phyloP scores from a whole-genome alignment of 1,140 invertebrate species.

The Drosophila pandora region DNA sequence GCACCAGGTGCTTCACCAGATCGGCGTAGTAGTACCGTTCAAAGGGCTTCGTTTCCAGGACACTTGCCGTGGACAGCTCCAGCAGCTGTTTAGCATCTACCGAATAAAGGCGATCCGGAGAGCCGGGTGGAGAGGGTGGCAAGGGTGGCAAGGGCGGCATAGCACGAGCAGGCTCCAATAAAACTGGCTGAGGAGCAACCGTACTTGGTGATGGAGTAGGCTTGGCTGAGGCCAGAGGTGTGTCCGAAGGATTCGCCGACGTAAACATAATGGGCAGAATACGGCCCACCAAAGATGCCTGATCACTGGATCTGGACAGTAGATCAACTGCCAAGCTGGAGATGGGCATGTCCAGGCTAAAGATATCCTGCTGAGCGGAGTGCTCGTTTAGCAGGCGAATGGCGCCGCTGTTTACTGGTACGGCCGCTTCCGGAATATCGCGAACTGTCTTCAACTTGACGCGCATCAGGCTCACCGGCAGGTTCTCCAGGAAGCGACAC shows the following conservation, averaged over 20 bases:
- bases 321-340: neutral
- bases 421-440: conserved; percentile 32
- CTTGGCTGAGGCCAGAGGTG: neutral
- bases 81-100: neutral
- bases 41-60: neutral
- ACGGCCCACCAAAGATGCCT: conserved; percentile 34
- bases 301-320: neutral
- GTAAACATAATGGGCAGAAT: conserved; percentile 51
- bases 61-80: neutral
- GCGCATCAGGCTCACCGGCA: conserved; percentile 39
- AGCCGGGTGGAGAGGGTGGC: conserved; percentile 46
- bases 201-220: neutral
- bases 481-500: conserved; percentile 48
- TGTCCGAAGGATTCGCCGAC: neutral
- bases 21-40: conserved; percentile 39
- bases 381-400: conserved; percentile 17
- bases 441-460: conserved; percentile 34
- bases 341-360: conserved; percentile 20
- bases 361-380: neutral
- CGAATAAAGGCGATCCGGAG: neutral
- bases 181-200: neutral
- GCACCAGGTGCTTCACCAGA: conserved; percentile 22
- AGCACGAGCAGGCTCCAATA: neutral
- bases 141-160: conserved; percentile 6
- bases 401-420: conserved; percentile 33